A percentile compares a stretch with the other conserved stretches of the same genome.
phyloP scores from a whole-genome alignment of 2,797 vertebrate genomes.

The Poecilia wingei region DNA sequence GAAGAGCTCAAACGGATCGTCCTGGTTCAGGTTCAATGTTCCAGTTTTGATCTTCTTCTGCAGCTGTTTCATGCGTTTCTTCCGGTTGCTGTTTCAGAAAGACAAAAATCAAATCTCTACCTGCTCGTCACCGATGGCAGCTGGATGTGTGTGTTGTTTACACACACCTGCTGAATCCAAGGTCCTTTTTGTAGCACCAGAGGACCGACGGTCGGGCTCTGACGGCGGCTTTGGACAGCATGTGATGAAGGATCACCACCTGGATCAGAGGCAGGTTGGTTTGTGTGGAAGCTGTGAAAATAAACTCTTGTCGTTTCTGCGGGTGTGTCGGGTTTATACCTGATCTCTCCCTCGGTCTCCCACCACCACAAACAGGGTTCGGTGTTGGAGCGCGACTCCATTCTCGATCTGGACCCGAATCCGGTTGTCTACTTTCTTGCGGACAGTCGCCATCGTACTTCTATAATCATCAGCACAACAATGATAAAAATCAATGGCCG shows the following conservation, averaged over 20 bases:
- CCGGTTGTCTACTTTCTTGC: conserved; percentile 96
- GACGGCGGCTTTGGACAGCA: conserved; percentile 95
- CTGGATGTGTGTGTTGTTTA: background rate
- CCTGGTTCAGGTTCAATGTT: conserved; percentile 90
- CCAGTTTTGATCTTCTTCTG: conserved; percentile 98
- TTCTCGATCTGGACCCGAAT: conserved; percentile 97
- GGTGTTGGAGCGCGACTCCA: conserved; percentile 87
- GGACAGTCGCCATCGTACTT: conserved; percentile 83
- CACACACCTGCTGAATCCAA: conserved; percentile 95
- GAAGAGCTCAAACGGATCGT: conserved; percentile 97
- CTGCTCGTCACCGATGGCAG: background rate
- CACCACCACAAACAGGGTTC: conserved; percentile 91
- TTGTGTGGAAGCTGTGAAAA: background rate
- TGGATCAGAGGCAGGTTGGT: conserved; percentile 52
- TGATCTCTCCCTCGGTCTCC: conserved; percentile 95
- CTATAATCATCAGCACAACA: background rate
- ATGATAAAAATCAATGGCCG: background rate
- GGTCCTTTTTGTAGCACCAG: conserved; percentile 98
- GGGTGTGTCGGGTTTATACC: conserved; percentile 67
- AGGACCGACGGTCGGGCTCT: conserved; percentile 93
- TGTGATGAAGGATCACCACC: conserved; percentile 98
- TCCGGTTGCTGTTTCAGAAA: conserved; percentile 86
- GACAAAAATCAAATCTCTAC: background rate
- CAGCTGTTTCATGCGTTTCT: conserved; percentile 96
- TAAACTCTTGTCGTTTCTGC: too few relatives aligned